Conservation (phyloP, 2,888 invertebrate species). For the Epinotia demarniana region DNA sequence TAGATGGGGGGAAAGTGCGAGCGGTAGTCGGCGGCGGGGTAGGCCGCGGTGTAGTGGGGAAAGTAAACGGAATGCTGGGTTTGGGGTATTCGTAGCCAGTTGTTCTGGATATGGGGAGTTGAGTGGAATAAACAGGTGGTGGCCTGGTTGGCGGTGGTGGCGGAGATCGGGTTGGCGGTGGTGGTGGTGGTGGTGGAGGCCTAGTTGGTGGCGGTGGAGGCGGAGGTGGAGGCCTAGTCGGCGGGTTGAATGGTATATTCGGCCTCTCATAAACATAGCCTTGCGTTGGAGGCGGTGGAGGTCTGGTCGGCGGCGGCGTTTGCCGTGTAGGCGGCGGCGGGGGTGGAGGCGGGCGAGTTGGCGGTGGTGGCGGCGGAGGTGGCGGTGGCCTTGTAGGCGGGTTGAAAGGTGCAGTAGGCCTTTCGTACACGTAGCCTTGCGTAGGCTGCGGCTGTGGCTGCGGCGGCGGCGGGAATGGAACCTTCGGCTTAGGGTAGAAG, state of each 20-base stretch:
- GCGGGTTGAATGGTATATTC: constrained; percentile 43
- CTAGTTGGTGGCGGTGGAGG: constrained; percentile 16
- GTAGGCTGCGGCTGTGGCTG: constrained; percentile 45
- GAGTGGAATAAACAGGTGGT: constrained; percentile 35
- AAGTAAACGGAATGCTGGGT: constrained; percentile 56
- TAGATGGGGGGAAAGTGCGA: constrained; percentile 57
- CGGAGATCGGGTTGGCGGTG: constrained; percentile 30
- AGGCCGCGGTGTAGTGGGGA: constrained; percentile 46
- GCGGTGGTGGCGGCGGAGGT: constrained; percentile 42
- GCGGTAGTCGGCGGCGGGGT: constrained; percentile 49
- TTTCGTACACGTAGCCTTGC: constrained; percentile 44
- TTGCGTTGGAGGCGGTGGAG: constrained; percentile 36
- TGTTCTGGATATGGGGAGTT: constrained; percentile 47
- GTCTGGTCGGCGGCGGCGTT: constrained; percentile 46
- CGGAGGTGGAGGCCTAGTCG: constrained; percentile 38
- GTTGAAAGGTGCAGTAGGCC: constrained; percentile 36
- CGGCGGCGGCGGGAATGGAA: constrained; percentile 72
- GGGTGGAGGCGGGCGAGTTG: constrained; percentile 46
- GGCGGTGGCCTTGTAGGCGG: constrained; percentile 48
- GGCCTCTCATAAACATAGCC: constrained; percentile 36
- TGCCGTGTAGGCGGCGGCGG: constrained; percentile 46
- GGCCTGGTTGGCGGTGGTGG: constrained; percentile 27
- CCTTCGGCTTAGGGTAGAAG: constrained; percentile 77
- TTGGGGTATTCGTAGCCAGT: constrained; percentile 54
- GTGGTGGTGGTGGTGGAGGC: constrained; percentile 35